These are phyloP conservation scores for Atrichornis clamosus DNA, from an alignment of 2,113 vertebrate species.

Conservation along the genomic window DNA sequence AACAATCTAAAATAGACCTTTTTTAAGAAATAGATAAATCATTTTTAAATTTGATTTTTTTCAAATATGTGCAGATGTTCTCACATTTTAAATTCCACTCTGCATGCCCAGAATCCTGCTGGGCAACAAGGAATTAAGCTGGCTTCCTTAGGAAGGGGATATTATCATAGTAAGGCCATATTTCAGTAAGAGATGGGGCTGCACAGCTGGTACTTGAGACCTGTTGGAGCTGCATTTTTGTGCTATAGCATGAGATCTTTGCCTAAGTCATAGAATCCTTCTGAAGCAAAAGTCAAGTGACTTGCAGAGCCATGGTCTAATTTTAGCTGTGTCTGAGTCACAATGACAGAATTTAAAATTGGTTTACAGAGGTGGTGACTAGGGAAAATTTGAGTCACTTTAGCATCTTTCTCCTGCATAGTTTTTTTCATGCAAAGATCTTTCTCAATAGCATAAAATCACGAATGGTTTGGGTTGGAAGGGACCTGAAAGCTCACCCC, in stretches of 20 bases:
- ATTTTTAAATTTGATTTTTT: neutral
- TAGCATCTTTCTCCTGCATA: neutral
- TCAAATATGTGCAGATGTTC: neutral
- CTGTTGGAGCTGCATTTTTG: neutral
- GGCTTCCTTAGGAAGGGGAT: neutral
- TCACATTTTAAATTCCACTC: neutral
- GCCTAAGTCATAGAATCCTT: neutral
- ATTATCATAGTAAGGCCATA: neutral
- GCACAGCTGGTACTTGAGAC: neutral
- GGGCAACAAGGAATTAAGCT: neutral
- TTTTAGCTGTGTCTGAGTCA: neutral
- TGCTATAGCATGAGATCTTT: neutral
- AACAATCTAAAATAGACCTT: neutral
- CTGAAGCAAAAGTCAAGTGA: neutral
- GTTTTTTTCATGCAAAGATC: neutral
- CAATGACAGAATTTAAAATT: neutral
- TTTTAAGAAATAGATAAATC: neutral
- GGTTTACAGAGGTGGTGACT: neutral
- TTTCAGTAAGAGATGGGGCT: neutral
- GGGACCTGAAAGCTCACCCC: rapidly evolving
- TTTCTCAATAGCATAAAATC: neutral
- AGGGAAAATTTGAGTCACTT: neutral
- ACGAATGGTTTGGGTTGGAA: neutral
- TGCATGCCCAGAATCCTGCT: neutral
- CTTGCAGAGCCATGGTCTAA: neutral